Evolutionary conservation across 2,113 vertebrate species (phyloP).

Genomic region (Ptilonorhynchus violaceus): DNA sequence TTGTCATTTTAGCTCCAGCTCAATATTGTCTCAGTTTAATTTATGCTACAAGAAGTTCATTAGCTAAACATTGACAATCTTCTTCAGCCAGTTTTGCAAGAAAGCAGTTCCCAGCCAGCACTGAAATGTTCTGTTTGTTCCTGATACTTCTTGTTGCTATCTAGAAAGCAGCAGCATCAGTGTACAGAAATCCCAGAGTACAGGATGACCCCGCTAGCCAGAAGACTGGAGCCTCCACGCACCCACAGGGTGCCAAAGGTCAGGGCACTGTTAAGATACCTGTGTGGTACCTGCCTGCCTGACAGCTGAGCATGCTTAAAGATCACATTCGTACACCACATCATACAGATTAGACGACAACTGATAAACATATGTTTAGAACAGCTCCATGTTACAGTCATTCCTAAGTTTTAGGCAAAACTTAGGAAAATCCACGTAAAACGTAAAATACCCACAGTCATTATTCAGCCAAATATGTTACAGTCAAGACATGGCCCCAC

Average conservation of each 20-base stretch:
- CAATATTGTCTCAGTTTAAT: background rate
- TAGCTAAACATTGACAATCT: background rate
- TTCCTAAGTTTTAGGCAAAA: background rate
- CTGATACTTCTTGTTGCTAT: background rate
- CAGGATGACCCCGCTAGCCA: background rate
- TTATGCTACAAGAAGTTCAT: background rate
- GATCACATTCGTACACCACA: background rate
- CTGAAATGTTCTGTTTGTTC: background rate
- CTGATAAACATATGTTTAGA: background rate
- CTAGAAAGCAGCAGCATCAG: background rate
- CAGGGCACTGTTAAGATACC: background rate
- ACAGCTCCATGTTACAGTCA: background rate
- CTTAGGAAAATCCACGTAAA: background rate
- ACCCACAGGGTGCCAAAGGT: background rate
- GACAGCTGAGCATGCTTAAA: background rate
- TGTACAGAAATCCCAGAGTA: background rate
- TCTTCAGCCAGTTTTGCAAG: slow-evolving; percentile 14
- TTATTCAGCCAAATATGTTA: background rate
- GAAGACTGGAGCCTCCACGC: background rate
- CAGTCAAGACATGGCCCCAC: background rate
- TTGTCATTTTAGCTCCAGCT: background rate
- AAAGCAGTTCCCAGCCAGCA: background rate
- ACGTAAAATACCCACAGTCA: background rate
- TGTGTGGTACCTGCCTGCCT: background rate
- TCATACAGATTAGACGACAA: background rate